These are phyloP conservation scores for Trachelus tabidus DNA, from an alignment of 2,888 invertebrate genomes.

Conservation along the genomic window DNA sequence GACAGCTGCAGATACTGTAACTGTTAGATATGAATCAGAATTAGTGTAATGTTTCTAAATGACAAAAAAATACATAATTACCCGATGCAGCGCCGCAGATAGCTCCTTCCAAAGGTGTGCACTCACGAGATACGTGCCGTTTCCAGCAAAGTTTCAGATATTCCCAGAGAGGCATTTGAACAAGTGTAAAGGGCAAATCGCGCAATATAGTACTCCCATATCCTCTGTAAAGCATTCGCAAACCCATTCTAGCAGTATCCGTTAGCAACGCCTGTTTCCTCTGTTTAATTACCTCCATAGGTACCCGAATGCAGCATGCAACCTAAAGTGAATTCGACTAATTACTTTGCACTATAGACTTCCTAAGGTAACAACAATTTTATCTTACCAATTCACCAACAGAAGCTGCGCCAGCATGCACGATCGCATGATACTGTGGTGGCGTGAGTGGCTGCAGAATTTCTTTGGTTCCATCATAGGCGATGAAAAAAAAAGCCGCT, in stretches of 20 bases:
- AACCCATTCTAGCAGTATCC: slow-evolving; percentile 54
- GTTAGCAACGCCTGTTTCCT: slow-evolving; percentile 80
- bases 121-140: slow-evolving; percentile 46
- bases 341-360: slow-evolving; percentile 1
- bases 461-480: slow-evolving; percentile 86
- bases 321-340: slow-evolving; percentile 69
- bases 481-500: slow-evolving; percentile 84
- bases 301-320: slow-evolving; percentile 92
- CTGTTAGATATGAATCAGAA: slow-evolving; percentile 57
- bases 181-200: slow-evolving; percentile 94
- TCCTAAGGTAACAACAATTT: background rate
- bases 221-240: slow-evolving; percentile 75
- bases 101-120: slow-evolving; percentile 80
- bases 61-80: slow-evolving; percentile 25
- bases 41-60: background rate
- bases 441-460: slow-evolving; percentile 69
- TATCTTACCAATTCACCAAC: slow-evolving; percentile 84
- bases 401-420: slow-evolving; percentile 88
- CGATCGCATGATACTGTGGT: slow-evolving; percentile 72
- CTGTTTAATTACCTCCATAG: slow-evolving; percentile 96
- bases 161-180: slow-evolving; percentile 98
- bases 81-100: slow-evolving; percentile 90
- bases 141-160: slow-evolving; percentile 78
- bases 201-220: slow-evolving; percentile 80
- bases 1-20: slow-evolving; percentile 84